Conservation (phyloP, 2,797 vertebrate species). For the Tauraco hartlaubi region DNA sequence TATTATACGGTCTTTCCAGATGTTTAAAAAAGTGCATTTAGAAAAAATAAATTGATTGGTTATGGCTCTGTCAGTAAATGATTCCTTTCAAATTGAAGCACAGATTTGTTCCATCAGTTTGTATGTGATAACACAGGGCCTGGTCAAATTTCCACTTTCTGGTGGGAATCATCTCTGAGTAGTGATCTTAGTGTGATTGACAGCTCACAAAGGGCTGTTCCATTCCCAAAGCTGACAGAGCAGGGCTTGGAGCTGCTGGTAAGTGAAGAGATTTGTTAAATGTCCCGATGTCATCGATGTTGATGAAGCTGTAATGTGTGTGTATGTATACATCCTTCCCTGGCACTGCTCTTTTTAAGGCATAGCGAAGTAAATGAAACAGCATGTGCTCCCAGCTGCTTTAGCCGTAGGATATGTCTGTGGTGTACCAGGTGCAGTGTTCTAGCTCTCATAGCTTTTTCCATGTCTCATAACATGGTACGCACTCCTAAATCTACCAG, state of each 20-base stretch:
- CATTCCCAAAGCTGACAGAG: neutral
- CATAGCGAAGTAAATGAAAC: neutral
- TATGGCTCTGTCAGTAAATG: neutral
- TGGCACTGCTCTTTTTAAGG: neutral
- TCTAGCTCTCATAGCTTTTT: neutral
- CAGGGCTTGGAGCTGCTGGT: neutral
- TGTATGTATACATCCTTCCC: neutral
- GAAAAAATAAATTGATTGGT: neutral
- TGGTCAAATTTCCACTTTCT: slow-evolving; percentile 53
- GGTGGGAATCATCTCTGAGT: slow-evolving; percentile 34
- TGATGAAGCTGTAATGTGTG: neutral
- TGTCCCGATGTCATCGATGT: neutral
- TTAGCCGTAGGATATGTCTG: neutral
- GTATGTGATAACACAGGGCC: neutral
- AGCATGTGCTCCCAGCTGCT: slow-evolving; percentile 44
- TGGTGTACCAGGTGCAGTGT: slow-evolving; percentile 23
- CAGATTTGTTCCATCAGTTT: slow-evolving; percentile 42
- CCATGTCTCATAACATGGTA: neutral
- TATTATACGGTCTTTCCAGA: slow-evolving; percentile 10
- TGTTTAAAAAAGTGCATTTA: neutral
- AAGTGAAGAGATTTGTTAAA: neutral
- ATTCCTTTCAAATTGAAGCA: neutral
- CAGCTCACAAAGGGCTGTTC: neutral
- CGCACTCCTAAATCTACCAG: neutral
- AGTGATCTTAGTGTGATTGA: neutral